Evolutionary conservation across 1,140 invertebrate genomes (phyloP), one percentile per base, ranked within the genome.

Genomic region (Cherax destructor): DNA sequence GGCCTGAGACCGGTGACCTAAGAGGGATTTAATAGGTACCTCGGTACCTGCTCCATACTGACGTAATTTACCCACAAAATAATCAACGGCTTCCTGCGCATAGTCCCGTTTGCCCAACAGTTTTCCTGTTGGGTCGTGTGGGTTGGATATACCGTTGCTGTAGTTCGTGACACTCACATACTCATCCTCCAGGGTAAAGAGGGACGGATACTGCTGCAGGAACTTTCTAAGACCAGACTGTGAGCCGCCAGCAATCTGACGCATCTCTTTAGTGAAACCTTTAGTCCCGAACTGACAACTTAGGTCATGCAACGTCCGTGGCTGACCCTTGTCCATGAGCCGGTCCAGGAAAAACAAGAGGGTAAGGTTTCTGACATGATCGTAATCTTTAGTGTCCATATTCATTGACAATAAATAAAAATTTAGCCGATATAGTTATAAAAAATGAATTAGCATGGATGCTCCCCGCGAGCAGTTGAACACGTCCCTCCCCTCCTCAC

Each of bases 261-360:
- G 77, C 94, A 95, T 95, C 92, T 99, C 98, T 95, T 98, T 98
- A 4, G 98, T 98, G 94, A 99, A 99, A 83, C 98, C 98, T 95
- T 98, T 98, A 90, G 98, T 98, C 93, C 98, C 98, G 95, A 99
- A 99, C 95, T 99, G 98, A 95, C 98, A 99, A 94, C 97, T 98
- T 88, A 99, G 96, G 95, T 99, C 98, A 95, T 99, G 98, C 92
- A 99, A 95, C 77, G 98, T 99, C 94, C 98, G 96, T 88, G 98
- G 94, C 83, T 95, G 97, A 91, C 97, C 97, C 95, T 98, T 99
- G 94, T 99, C 98, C 95, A 99, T 96, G 86, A 99, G 95, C 94
- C 98, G 97, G 95, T 99, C 98, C 94, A 99, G 97, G 95, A 99
- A 99, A 95, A 99, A 99, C 93, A 99, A 96, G 91, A 99, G 95